Evolutionary conservation across 2,113 vertebrate genomes (phyloP).

Genomic region (Brachirus orientalis): DNA sequence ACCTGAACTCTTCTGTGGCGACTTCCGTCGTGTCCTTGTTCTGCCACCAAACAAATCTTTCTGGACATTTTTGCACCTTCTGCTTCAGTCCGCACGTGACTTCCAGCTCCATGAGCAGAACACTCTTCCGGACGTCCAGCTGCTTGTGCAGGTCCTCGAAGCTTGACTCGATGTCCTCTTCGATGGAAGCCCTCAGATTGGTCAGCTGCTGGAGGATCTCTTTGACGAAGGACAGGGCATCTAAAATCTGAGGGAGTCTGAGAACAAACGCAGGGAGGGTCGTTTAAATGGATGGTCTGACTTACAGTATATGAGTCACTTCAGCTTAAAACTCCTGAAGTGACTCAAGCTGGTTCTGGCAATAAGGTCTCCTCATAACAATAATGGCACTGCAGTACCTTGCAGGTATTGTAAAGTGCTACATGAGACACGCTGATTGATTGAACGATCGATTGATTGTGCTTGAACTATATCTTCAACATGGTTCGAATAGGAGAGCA

Average conservation of each 20-base stretch:
- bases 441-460: too few species aligned
- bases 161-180: slow-evolving; percentile 95
- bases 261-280: neutral
- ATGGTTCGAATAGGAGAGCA: neutral
- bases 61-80: slow-evolving; percentile 81
- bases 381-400: too few species aligned
- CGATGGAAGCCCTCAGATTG: slow-evolving; percentile 91
- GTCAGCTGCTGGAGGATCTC: slow-evolving; percentile 95
- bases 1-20: neutral
- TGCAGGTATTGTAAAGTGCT: too few species aligned
- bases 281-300: neutral
- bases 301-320: too few species aligned
- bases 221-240: slow-evolving; percentile 87
- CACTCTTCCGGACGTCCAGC: slow-evolving; percentile 93
- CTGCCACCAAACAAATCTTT: neutral
- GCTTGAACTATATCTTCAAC: too few species aligned
- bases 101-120: slow-evolving; percentile 97
- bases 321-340: too few species aligned
- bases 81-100: slow-evolving; percentile 98
- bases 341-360: too few species aligned
- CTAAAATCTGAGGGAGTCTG: slow-evolving; percentile 94
- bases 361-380: too few species aligned
- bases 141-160: slow-evolving; percentile 97
- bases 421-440: too few species aligned
- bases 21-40: neutral